Evolutionary conservation across 2,113 vertebrate genomes (phyloP), one percentile per base, ranked within the genome.

Genomic region (Scomber japonicus): DNA sequence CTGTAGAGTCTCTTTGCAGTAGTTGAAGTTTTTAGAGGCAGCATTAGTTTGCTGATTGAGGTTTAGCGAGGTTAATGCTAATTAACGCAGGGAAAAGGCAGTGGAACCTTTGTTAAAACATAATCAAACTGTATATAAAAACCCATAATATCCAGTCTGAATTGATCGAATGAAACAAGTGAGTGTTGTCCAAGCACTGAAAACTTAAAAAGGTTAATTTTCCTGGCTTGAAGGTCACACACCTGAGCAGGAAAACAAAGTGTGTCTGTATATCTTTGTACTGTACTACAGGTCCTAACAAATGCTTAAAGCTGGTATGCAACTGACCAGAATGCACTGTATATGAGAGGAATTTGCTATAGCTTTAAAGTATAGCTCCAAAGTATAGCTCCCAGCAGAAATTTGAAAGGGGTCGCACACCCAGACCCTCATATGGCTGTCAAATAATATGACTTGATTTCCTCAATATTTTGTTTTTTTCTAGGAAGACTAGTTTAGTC

Each of bases 251-350:
- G 83, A 74, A 75, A 87, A 72, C 54, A 78, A 88, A 87, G 64
- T 63, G 19, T 80, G 31, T 82, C 80, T 85, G 71, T 88, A 82
- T 90, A 90, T 91, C 85, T 54, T 85, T 65, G 88, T 93, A 93
- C 92, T 93, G 91, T 94, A 92, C 85, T 72, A 54, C 74, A 81
- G 74, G 82, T 83, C 81, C 85, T 82, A 80, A 84, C 87, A 86
- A 86, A 88, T 49, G 56, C 69, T 90, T 63, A 57, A 80, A 80
- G 81, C 80, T 89, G 82, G 83, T 75, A 68, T 85, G 84, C 89
- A 89, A 83, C 80, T 89, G 77, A 89, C 82, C 88, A 91, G 84
- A 94, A 92, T 93, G 91, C 91, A 93, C 91, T 93, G 92, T 91
- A 88, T 76, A 71, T 80, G 71, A 81, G 74, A 75, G 60, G 61